phyloP scores from a whole-genome alignment of 2,888 invertebrate species.

The Drosophila atripex region DNA sequence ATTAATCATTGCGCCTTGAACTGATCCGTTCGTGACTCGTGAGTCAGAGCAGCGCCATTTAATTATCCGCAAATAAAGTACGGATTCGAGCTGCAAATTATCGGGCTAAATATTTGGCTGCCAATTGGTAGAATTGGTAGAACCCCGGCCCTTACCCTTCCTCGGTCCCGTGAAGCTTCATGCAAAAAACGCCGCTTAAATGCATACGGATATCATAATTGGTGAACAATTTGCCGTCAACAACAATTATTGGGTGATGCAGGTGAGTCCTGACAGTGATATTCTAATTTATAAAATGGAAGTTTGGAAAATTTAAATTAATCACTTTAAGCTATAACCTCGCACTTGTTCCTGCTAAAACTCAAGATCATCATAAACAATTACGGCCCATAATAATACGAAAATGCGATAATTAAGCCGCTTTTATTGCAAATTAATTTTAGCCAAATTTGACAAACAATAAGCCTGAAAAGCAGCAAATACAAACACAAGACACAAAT shows the following conservation, averaged over 20 bases:
- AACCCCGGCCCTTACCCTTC: conserved; percentile 29
- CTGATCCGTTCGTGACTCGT: conserved; percentile 61
- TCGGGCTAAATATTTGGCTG: conserved; percentile 27
- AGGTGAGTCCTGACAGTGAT: conserved; percentile 74
- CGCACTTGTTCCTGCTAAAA: conserved; percentile 1
- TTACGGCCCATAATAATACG: conserved; percentile 64
- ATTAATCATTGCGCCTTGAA: conserved; percentile 70
- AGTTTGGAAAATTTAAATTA: background rate
- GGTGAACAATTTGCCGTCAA: conserved; percentile 84
- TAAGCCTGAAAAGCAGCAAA: conserved; percentile 2
- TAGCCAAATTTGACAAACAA: conserved; percentile 42
- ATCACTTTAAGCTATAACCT: background rate
- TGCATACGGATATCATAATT: conserved; percentile 84
- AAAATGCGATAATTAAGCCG: conserved; percentile 65
- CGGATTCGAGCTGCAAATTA: conserved; percentile 20
- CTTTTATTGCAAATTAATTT: conserved; percentile 48
- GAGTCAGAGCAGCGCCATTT: conserved; percentile 40
- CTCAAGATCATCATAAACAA: conserved; percentile 31
- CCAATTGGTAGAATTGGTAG: conserved; percentile 16
- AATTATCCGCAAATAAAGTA: conserved; percentile 41
- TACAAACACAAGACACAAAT: conserved; percentile 8
- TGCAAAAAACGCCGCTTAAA: conserved; percentile 78
- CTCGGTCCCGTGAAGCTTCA: conserved; percentile 24
- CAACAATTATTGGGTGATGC: conserved; percentile 84
- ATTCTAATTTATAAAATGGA: background rate